These are phyloP conservation scores for Epinephelus cyanopodus DNA, from an alignment of 2,113 vertebrate genomes.

Conservation along the genomic window DNA sequence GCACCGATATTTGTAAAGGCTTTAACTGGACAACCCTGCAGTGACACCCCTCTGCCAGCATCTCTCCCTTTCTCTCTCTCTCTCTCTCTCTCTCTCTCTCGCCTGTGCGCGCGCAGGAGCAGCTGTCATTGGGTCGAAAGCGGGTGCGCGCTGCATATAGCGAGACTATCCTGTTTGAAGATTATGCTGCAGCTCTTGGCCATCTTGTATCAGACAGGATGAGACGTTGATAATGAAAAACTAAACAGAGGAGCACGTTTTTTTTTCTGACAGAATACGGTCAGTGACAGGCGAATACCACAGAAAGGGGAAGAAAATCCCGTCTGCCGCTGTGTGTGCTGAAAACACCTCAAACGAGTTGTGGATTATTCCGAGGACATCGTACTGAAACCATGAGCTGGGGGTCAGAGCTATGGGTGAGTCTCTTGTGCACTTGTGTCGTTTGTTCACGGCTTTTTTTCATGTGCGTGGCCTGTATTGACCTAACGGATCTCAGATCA, in stretches of 20 bases:
- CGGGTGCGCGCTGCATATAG: slow-evolving; percentile 65
- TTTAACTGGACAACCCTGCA: slow-evolving; percentile 44
- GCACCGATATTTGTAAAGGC: slow-evolving; percentile 12
- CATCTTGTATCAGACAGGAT: slow-evolving; percentile 79
- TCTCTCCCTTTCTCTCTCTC: too few species aligned
- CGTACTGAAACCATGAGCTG: slow-evolving; percentile 85
- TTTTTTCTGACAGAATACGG: background rate
- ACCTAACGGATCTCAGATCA: slow-evolving; percentile 21
- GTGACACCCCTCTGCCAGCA: slow-evolving; percentile 19
- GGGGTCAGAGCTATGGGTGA: slow-evolving; percentile 85
- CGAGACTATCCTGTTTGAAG: slow-evolving; percentile 66
- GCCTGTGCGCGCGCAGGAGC: slow-evolving; percentile 66
- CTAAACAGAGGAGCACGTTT: background rate
- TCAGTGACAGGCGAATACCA: slow-evolving; percentile 13
- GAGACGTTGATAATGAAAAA: slow-evolving; percentile 65
- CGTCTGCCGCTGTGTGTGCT: slow-evolving; percentile 37
- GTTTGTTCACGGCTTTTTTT: background rate
- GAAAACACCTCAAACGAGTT: slow-evolving; percentile 61
- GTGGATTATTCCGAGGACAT: slow-evolving; percentile 82
- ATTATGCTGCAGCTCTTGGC: slow-evolving; percentile 74
- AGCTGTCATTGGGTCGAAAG: slow-evolving; percentile 75
- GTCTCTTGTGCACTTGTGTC: slow-evolving; percentile 48
- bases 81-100: background rate
- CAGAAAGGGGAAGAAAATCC: slow-evolving; percentile 13
- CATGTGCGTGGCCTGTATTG: background rate